A percentile compares a stretch with the other conserved stretches of the same genome.
These are phyloP conservation scores for Octopus bimaculoides DNA, from an alignment of 1,140 invertebrate species.

Conservation along the genomic window DNA sequence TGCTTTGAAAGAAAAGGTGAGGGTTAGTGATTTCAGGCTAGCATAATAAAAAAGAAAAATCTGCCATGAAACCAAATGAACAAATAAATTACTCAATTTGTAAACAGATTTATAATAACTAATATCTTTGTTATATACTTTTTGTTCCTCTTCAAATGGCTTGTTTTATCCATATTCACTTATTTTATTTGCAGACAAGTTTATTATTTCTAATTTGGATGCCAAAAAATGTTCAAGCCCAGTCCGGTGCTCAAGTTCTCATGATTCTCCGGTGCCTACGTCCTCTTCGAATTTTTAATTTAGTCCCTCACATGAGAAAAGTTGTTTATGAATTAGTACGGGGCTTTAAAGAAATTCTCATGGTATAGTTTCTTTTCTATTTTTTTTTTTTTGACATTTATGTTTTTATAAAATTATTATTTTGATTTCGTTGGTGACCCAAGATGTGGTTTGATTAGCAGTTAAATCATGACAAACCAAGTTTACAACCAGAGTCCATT, in stretches of 20 bases:
- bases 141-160: not conserved
- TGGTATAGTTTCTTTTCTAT: slow-evolving; percentile 64
- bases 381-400: slow-evolving; percentile 79
- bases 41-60: too few relatives aligned
- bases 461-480: too few relatives aligned
- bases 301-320: slow-evolving; percentile 99
- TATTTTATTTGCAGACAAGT: slow-evolving; percentile 40
- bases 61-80: too few relatives aligned
- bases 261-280: slow-evolving; percentile 96
- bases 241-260: slow-evolving; percentile 84
- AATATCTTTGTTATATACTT: not conserved
- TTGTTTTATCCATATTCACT: not conserved
- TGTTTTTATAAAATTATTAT: slow-evolving; percentile 77
- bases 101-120: too few relatives aligned
- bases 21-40: too few relatives aligned
- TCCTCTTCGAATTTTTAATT: slow-evolving; percentile 93
- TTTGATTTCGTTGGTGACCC: too few relatives aligned
- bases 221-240: slow-evolving; percentile 80
- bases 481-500: too few relatives aligned
- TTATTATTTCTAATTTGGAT: slow-evolving; percentile 95
- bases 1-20: too few relatives aligned
- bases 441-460: too few relatives aligned
- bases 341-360: slow-evolving; percentile 98
- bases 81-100: too few relatives aligned
- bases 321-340: slow-evolving; percentile 97